Evolutionary conservation across 2,113 vertebrate genomes (phyloP), one percentile per base, ranked within the genome.

Genomic region (Podarcis muralis): DNA sequence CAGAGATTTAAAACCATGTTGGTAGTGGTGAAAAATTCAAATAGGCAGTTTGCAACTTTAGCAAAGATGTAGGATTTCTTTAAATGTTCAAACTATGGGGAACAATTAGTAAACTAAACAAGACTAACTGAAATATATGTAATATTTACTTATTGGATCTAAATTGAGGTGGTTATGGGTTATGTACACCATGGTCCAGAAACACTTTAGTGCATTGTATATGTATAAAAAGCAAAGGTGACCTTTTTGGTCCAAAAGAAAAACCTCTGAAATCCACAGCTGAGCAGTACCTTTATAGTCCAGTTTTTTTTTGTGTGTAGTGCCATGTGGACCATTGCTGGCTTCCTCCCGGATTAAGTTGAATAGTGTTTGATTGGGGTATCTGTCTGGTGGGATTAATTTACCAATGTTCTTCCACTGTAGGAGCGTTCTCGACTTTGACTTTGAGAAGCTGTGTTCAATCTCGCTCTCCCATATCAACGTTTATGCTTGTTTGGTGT

Each of bases 381-480:
- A 0, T 13, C 30, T 3, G 11, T 0, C 1, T 13, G 5, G 23
- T 35, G 32, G 57, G 35, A 32, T 30, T 88, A 53, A 88, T 25
- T 18, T 20, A 2, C 9, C 13, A 12, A 30, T 37, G 65, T 76
- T 40, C 59, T 79, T n/a, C 69, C 85, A 30, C 91, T 30, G 74
- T 86, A 99, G 99, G 98, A 99, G 98, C 12, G 98, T 99, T 87
- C 93, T 99, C 95, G 99, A 99, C 93, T 99, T 99, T 0, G 99
- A 99, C 93, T 99, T 99, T 62, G 99, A 99, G 97, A 99, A 99
- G 92, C 97, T 99, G 53, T 99, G 99, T 92, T 99, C 99, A 69
- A 98, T 99, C 83, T 99, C 98, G 0, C 98, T 99, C 23, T 99
- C 98, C 0, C 99, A 99, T 94, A 99, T 99, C 90, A 99, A 99